phyloP scores from a whole-genome alignment of 2,113 vertebrate genomes.

The Xyliphius kryptos region DNA sequence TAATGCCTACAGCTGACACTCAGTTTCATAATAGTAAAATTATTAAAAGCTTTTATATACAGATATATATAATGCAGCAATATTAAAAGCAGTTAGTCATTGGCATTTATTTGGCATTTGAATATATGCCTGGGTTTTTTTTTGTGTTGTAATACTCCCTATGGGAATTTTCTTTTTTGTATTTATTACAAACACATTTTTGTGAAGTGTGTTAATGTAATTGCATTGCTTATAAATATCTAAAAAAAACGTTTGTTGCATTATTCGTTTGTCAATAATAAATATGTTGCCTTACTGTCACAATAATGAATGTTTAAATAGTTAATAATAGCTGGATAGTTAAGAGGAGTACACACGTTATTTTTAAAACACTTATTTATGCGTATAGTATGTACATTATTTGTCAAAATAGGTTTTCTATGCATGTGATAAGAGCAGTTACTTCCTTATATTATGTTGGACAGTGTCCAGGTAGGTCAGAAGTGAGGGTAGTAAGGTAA shows the following conservation, averaged over 20 bases:
- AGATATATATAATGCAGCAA: neutral
- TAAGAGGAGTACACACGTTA: no score
- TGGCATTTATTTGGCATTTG: conserved; percentile 18
- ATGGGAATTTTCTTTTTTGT: conserved; percentile 39
- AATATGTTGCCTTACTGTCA: no score
- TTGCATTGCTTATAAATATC: conserved; percentile 26
- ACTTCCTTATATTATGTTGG: neutral
- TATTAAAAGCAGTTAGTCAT: neutral
- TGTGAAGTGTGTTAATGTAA: conserved; percentile 16
- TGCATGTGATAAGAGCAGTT: neutral
- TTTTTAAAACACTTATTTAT: no score
- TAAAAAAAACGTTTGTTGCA: conserved; percentile 13
- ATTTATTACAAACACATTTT: conserved; percentile 24
- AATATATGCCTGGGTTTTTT: conserved; percentile 14
- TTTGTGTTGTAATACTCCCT: conserved; percentile 31
- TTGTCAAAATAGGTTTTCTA: no score
- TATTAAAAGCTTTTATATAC: neutral
- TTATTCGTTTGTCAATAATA: neutral
- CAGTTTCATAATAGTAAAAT: neutral
- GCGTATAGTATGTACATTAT: no score
- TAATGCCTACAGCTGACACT: neutral
- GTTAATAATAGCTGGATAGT: no score
- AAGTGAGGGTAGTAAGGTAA: neutral
- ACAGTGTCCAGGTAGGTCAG: neutral
- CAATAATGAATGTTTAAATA: no score